Percentiles rank a stretch among this genome's conserved stretches.
Conservation (phyloP, 2,113 vertebrate species). For the Grammomys surdaster region DNA sequence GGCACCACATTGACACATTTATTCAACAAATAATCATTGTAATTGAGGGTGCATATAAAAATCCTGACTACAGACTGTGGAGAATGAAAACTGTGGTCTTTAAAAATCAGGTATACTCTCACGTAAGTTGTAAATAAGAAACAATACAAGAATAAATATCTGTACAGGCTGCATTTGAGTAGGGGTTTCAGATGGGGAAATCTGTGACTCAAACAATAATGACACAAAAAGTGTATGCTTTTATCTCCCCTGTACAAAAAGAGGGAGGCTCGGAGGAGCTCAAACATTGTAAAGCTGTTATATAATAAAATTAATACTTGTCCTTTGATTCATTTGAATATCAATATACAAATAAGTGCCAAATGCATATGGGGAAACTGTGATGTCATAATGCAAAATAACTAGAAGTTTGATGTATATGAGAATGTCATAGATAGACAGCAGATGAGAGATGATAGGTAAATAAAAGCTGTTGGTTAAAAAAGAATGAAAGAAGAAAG, state of each 20-base stretch:
- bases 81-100: background rate
- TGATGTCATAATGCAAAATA: background rate
- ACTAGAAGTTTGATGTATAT: background rate
- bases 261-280: background rate
- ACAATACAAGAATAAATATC: background rate
- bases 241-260: conserved; percentile 35
- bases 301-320: background rate
- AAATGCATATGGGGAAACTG: background rate
- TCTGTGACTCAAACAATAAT: background rate
- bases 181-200: background rate
- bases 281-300: background rate
- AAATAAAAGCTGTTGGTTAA: background rate
- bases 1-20: background rate
- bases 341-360: background rate
- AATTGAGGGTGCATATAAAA: background rate
- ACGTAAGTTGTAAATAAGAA: conserved; percentile 11
- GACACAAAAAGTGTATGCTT: background rate
- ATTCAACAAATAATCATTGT: conserved; percentile 37
- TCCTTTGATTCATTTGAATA: background rate
- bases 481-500: background rate
- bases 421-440: background rate
- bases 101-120: background rate
- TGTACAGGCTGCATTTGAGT: background rate
- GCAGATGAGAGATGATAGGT: background rate
- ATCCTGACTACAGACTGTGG: background rate